Evolutionary conservation across 2,797 vertebrate genomes (phyloP).

Genomic region (Oreonectes daqikongensis): DNA sequence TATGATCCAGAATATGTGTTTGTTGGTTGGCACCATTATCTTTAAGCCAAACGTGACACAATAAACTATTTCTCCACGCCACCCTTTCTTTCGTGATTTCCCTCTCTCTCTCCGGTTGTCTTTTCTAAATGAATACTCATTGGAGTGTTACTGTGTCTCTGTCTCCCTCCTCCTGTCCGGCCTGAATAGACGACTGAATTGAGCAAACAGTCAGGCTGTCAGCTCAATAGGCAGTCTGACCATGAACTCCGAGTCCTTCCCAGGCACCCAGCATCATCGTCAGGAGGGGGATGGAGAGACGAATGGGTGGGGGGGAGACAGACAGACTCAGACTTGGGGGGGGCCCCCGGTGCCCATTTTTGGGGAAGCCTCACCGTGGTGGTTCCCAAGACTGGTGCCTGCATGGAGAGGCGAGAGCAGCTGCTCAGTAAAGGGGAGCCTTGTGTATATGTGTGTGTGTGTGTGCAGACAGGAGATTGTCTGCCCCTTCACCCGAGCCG

Average conservation of each 20-base stretch:
- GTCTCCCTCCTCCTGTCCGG: constrained; percentile 56
- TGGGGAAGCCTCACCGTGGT: constrained; percentile 69
- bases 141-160: constrained; percentile 73
- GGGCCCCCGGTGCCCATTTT: constrained; percentile 73
- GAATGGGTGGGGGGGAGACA: constrained; percentile 52
- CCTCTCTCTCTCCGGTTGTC: constrained; percentile 65
- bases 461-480: constrained; percentile 73
- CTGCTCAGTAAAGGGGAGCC: constrained; percentile 73
- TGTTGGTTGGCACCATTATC: constrained; percentile 66
- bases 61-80: constrained; percentile 71
- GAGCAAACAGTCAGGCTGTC: constrained; percentile 85
- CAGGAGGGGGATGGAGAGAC: constrained; percentile 66
- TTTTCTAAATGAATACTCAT: constrained; percentile 77
- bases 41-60: constrained; percentile 73
- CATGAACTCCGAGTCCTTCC: constrained; percentile 84
- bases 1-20: constrained; percentile 52
- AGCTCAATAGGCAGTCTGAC: constrained; percentile 84
- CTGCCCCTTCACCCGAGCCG: constrained; percentile 71
- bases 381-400: constrained; percentile 79
- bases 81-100: constrained; percentile 54
- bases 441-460: constrained; percentile 53
- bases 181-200: constrained; percentile 79
- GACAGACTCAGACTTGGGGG: constrained; percentile 76
- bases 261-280: constrained; percentile 78
- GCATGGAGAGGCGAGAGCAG: constrained; percentile 74